Evolutionary conservation across 1,140 invertebrate genomes (phyloP).

Genomic region (Drosophila tropicalis): DNA sequence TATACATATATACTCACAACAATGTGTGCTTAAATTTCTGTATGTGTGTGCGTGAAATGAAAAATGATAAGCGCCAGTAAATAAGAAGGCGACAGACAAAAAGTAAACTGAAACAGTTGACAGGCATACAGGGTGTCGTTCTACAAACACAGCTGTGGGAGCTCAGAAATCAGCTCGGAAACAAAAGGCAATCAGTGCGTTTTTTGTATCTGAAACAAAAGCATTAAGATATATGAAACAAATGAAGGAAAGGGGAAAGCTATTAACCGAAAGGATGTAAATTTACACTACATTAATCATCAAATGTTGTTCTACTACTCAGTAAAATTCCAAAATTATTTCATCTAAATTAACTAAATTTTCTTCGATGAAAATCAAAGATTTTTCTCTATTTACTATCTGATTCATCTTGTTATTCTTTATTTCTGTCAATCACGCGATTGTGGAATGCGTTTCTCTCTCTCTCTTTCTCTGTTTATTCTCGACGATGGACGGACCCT

Average conservation of each 20-base stretch:
- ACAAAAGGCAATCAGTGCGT: not conserved
- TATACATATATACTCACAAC: not conserved
- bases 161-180: not conserved
- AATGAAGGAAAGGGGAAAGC: too few relatives aligned
- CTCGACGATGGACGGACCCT: not conserved
- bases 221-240: too few relatives aligned
- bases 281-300: too few relatives aligned
- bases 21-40: constrained; percentile 1
- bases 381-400: not conserved
- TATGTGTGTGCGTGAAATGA: constrained; percentile 21
- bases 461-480: not conserved
- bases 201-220: too few relatives aligned
- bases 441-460: not conserved
- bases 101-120: constrained; percentile 6
- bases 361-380: too few relatives aligned
- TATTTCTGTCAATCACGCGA: constrained; percentile 3
- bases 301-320: too few relatives aligned
- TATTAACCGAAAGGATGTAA: too few relatives aligned
- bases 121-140: constrained; percentile 55
- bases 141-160: not conserved
- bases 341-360: too few relatives aligned
- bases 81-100: constrained; percentile 34
- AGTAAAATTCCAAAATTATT: too few relatives aligned
- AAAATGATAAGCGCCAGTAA: constrained; percentile 71
- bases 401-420: constrained; percentile 5